These are phyloP conservation scores for Amphipyra tragopoginis DNA, from an alignment of 2,888 invertebrate species.

Conservation along the genomic window DNA sequence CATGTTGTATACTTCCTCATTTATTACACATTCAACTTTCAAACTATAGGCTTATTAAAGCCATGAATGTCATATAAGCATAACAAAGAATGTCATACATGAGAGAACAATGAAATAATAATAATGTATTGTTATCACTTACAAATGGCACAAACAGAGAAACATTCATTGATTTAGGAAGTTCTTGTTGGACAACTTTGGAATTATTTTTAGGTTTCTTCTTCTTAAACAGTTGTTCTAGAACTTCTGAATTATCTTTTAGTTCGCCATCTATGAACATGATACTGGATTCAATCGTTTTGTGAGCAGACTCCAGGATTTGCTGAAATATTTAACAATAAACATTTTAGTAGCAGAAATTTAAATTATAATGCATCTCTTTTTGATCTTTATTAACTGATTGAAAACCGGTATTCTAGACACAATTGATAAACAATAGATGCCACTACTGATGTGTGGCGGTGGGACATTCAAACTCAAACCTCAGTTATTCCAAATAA, in stretches of 20 bases:
- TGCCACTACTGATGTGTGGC: too few species aligned
- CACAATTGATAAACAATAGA: too few species aligned
- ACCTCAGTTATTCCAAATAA: too few species aligned
- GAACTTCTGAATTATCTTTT: constrained; percentile 90
- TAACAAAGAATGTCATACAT: neutral
- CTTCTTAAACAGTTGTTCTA: constrained; percentile 91
- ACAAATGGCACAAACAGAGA: constrained; percentile 93
- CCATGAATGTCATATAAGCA: neutral
- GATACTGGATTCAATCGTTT: constrained; percentile 91
- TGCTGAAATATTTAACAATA: constrained; percentile 80
- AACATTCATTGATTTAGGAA: constrained; percentile 90
- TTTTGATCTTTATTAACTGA: too few species aligned
- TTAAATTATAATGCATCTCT: neutral
- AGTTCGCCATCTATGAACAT: constrained; percentile 94
- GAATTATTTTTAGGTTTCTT: constrained; percentile 87
- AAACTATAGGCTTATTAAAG: neutral
- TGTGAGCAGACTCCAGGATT: constrained; percentile 90
- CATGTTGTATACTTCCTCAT: neutral
- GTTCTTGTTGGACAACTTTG: constrained; percentile 80
- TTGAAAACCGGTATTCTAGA: too few species aligned
- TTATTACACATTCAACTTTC: neutral
- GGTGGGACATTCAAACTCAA: too few species aligned
- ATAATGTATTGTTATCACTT: constrained; percentile 72
- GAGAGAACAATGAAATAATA: constrained; percentile 9
- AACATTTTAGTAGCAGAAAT: neutral